These are phyloP conservation scores for Andrena flavipes DNA, from an alignment of 2,888 invertebrate genomes.

Conservation along the genomic window DNA sequence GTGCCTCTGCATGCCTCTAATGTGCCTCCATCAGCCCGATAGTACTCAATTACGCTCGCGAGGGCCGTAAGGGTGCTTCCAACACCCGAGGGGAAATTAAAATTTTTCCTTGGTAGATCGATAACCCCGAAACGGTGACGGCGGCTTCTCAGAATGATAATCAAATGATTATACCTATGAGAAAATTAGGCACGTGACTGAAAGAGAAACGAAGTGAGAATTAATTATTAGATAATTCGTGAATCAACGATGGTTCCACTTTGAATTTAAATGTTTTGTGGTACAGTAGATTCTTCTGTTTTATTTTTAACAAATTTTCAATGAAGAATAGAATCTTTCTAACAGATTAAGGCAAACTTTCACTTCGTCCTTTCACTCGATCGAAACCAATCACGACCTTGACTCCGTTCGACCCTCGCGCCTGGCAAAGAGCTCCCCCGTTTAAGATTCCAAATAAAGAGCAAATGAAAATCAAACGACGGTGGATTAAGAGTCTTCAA, in stretches of 20 bases:
- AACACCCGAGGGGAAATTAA: not conserved
- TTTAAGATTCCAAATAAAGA: constrained; percentile 4
- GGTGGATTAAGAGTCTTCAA: constrained; percentile 31
- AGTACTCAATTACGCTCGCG: constrained; percentile 22
- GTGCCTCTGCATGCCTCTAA: constrained; percentile 30
- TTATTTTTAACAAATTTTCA: too few species aligned
- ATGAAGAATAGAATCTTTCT: too few species aligned
- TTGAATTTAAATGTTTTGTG: not conserved
- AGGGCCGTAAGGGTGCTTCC: not conserved
- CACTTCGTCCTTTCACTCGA: not conserved
- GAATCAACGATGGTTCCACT: not conserved
- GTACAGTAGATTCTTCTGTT: too few species aligned
- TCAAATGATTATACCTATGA: not conserved
- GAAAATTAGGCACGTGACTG: not conserved
- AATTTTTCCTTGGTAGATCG: constrained; percentile 3
- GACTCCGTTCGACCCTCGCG: not conserved
- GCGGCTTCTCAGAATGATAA: not conserved
- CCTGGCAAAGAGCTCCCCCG: not conserved
- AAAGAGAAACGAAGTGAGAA: not conserved
- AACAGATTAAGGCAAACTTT: not conserved
- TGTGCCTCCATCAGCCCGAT: constrained; percentile 29
- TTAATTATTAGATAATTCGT: not conserved
- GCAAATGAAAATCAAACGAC: constrained; percentile 46
- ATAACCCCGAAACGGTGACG: not conserved
- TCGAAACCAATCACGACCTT: constrained; percentile 26